Conservation (phyloP, 1,140 invertebrate species). For the Cyclina sinensis region DNA sequence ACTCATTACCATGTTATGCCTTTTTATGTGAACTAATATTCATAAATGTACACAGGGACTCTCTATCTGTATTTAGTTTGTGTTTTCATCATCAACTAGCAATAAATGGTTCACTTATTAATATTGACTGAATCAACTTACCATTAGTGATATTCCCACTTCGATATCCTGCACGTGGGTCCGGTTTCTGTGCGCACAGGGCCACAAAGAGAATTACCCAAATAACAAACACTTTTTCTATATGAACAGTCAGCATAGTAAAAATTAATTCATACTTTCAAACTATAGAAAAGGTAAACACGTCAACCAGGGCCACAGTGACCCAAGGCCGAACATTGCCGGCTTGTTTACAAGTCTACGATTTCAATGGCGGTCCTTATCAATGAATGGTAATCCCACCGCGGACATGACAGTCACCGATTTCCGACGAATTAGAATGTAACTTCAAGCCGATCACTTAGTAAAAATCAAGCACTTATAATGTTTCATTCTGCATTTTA, state of each 20-base stretch:
- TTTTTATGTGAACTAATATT: too few species aligned
- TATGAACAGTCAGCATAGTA: constrained; percentile 31
- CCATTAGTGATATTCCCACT: constrained; percentile 1
- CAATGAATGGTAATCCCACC: constrained; percentile 37
- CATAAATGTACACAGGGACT: too few species aligned
- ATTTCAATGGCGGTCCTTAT: constrained; percentile 44
- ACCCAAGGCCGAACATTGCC: constrained; percentile 35
- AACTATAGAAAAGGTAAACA: background rate
- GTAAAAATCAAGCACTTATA: background rate
- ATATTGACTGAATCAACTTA: too few species aligned
- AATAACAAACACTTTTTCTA: background rate
- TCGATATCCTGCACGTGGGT: constrained; percentile 8
- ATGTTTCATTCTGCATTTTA: background rate
- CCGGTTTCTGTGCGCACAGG: background rate
- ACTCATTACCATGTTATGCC: too few species aligned
- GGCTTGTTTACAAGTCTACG: constrained; percentile 35
- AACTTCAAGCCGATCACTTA: background rate
- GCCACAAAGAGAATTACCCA: background rate
- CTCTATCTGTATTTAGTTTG: too few species aligned
- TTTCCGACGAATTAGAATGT: background rate
- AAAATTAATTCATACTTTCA: background rate
- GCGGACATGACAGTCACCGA: background rate
- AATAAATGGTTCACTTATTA: too few species aligned
- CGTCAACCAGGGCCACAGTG: constrained; percentile 1
- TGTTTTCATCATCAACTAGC: too few species aligned